Evolutionary conservation across 1,140 invertebrate species (phyloP), one percentile per base, ranked within the genome.

Genomic region (Meloidogyne chitwoodi): DNA sequence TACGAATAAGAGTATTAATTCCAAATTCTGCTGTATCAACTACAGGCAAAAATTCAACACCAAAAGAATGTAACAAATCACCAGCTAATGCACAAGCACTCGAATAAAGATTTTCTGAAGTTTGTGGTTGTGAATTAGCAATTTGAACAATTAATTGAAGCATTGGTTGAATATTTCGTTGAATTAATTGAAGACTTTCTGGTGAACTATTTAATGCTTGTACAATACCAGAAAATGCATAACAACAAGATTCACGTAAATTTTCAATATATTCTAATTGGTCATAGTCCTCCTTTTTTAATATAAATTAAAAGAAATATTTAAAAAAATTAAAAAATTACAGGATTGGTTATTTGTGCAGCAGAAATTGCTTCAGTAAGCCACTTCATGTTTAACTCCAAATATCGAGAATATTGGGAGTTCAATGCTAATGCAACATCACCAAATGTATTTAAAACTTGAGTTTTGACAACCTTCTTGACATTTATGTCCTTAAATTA

Each of bases 391-490:
- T 79, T 77, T 11, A 44, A 31, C 14, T 68, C 63, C n/a, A 83
- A 66, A 77, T 87, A 86, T 12, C 80, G 77, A 31, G 68, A 63
- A 72, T 83, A 87, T 8, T 80, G 44, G 0, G 73, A 14, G 31
- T 87, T 87, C 26, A 87, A 66, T 6, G 86, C 86, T 34, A 87
- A 66, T 1, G 84, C 84, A n/a, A 87, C 75, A 65, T 87, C 85
- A 26, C 87, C 85, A 64, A 87, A 85, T 29, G 68, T 68, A 19
- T 77, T 76, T 16, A 87, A 68, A 11, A 87, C 79, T 12, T 83
- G 78, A 19, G 84, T 78, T 65, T 87, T 87, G 12, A 87, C 81
- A 34, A 70, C 68, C 14, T 77, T 26, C 14, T 85, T 79, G 3
- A 69, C 76, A 14, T 69, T 80, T 1, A 62, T 22, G 67, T 83